Evolutionary conservation across 2,113 vertebrate genomes (phyloP).

Genomic region (Sterrhoptilus dennistouni): DNA sequence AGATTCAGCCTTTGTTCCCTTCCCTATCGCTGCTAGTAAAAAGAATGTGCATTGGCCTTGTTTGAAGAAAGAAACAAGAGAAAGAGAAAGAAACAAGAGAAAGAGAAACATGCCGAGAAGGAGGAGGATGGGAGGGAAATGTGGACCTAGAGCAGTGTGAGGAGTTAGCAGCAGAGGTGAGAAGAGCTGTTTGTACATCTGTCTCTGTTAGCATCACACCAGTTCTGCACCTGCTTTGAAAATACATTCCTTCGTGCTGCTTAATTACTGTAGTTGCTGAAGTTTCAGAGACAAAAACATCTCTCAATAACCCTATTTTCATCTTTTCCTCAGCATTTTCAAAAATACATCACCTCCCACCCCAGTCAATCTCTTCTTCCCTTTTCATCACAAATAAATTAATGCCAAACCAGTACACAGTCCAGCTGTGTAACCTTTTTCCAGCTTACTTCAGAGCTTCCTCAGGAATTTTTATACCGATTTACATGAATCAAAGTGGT

Average conservation of each 20-base stretch:
- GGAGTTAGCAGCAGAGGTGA: background rate
- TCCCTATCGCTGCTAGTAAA: background rate
- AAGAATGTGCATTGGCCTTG: background rate
- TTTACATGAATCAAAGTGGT: background rate
- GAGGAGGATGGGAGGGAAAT: background rate
- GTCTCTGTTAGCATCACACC: background rate
- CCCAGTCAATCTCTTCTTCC: background rate
- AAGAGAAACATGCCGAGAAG: background rate
- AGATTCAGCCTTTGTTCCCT: background rate
- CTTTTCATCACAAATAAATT: background rate
- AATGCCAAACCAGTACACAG: background rate
- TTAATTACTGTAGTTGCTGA: background rate
- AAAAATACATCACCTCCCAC: background rate
- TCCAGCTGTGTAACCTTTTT: background rate
- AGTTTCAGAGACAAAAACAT: background rate
- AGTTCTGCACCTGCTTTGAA: background rate
- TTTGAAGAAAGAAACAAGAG: background rate
- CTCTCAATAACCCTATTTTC: background rate
- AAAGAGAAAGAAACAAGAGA: background rate
- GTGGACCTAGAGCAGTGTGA: background rate
- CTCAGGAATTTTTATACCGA: background rate
- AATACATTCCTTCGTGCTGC: background rate
- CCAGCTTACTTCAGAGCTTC: background rate
- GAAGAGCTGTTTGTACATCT: background rate
- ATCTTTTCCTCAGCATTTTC: background rate